A percentile compares a stretch with the other conserved stretches of the same genome.
Evolutionary conservation across 2,888 invertebrate species (phyloP).

Genomic region (Glyphotaelius pellucidus): DNA sequence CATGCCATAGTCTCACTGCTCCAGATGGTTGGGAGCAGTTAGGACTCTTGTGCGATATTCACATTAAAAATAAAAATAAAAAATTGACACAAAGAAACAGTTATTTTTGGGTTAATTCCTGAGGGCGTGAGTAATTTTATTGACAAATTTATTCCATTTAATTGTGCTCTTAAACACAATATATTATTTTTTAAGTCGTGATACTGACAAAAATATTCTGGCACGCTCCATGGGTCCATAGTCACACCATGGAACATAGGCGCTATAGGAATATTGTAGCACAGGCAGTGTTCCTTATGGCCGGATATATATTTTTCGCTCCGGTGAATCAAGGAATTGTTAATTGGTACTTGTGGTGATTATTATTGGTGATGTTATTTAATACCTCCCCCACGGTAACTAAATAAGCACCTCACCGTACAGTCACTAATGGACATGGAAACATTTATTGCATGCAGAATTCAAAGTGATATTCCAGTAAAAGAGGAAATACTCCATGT

Average conservation of each 20-base stretch:
- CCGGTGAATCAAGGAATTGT: constrained; percentile 42
- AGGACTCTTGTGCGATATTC: too few relatives aligned
- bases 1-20: too few relatives aligned
- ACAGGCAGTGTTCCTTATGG: constrained; percentile 10
- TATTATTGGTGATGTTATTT: constrained; percentile 31
- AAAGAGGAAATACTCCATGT: background rate
- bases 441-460: background rate
- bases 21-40: too few relatives aligned
- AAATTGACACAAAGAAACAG: too few relatives aligned
- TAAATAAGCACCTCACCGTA: background rate
- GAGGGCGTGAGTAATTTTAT: too few relatives aligned
- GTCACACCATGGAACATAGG: background rate
- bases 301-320: constrained; percentile 57
- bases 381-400: background rate
- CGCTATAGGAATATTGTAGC: background rate
- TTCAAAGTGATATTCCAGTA: background rate
- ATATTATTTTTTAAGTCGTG: background rate
- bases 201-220: background rate
- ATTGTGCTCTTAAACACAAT: too few relatives aligned
- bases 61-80: too few relatives aligned
- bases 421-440: background rate
- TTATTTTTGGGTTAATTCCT: too few relatives aligned
- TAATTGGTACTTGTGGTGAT: background rate
- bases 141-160: too few relatives aligned
- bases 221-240: background rate